phyloP scores from a whole-genome alignment of 2,888 invertebrate genomes.

The Lithophane ornitopus region DNA sequence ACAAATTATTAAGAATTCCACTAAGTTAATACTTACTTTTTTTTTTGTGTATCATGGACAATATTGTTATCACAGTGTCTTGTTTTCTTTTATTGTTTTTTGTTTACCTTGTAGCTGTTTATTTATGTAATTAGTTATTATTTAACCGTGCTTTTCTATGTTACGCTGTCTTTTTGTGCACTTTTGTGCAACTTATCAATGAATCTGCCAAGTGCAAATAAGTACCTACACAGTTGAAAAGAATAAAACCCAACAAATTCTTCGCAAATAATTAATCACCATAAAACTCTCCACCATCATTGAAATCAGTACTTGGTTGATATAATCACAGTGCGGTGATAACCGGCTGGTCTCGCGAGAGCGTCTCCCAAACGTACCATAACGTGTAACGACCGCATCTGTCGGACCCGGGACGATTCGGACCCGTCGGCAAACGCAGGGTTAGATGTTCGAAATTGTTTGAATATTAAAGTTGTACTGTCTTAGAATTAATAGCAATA shows the following conservation, averaged over 20 bases:
- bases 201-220: not conserved
- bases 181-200: too few relatives aligned
- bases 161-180: too few relatives aligned
- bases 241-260: not conserved
- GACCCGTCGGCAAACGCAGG: conserved; percentile 52
- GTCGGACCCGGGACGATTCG: conserved; percentile 67
- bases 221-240: not conserved
- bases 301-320: conserved; percentile 61
- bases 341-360: conserved; percentile 72
- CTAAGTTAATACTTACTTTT: not conserved
- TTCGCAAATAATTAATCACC: conserved; percentile 52
- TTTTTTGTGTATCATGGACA: too few relatives aligned
- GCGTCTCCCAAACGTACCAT: conserved; percentile 80
- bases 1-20: not conserved
- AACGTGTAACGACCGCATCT: conserved; percentile 86
- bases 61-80: too few relatives aligned
- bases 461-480: conserved; percentile 16
- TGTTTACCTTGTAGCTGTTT: too few relatives aligned
- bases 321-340: conserved; percentile 67
- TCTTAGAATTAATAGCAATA: not conserved
- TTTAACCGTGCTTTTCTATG: too few relatives aligned
- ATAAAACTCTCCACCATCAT: conserved; percentile 55
- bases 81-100: too few relatives aligned
- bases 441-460: conserved; percentile 46
- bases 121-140: too few relatives aligned